These are phyloP conservation scores for Drosophila neocordata DNA, from an alignment of 1,140 invertebrate species.

Conservation along the genomic window DNA sequence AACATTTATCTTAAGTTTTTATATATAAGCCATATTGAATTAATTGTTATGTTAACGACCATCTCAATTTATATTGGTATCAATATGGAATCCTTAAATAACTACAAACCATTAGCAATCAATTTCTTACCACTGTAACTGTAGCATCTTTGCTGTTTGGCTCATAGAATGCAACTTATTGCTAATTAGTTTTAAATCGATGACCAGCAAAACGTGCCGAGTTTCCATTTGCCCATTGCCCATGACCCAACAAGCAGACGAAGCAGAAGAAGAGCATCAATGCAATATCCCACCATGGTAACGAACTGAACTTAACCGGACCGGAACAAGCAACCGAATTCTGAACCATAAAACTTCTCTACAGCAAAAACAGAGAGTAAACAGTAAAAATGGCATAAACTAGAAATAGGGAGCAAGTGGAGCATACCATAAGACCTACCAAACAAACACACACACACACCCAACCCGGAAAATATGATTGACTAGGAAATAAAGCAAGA, in stretches of 20 bases:
- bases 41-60: too few species aligned
- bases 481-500: not conserved
- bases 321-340: not conserved
- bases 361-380: not conserved
- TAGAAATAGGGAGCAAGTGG: not conserved
- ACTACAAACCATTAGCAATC: too few species aligned
- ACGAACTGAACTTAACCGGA: not conserved
- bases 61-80: not conserved
- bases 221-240: slow-evolving; percentile 9
- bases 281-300: not conserved
- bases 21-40: too few species aligned
- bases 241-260: not conserved
- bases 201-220: slow-evolving; percentile 50
- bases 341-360: not conserved
- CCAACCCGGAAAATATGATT: not conserved
- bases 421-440: too few species aligned
- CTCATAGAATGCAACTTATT: slow-evolving; percentile 53
- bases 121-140: slow-evolving; percentile 22
- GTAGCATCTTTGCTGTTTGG: not conserved
- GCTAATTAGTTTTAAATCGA: slow-evolving; percentile 80
- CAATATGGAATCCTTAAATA: not conserved
- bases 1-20: too few species aligned
- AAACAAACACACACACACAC: not conserved
- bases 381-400: slow-evolving; percentile 11
- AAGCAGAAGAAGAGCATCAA: not conserved